Conservation (phyloP, 2,113 vertebrate genomes). For the Diglossa brunneiventris region DNA sequence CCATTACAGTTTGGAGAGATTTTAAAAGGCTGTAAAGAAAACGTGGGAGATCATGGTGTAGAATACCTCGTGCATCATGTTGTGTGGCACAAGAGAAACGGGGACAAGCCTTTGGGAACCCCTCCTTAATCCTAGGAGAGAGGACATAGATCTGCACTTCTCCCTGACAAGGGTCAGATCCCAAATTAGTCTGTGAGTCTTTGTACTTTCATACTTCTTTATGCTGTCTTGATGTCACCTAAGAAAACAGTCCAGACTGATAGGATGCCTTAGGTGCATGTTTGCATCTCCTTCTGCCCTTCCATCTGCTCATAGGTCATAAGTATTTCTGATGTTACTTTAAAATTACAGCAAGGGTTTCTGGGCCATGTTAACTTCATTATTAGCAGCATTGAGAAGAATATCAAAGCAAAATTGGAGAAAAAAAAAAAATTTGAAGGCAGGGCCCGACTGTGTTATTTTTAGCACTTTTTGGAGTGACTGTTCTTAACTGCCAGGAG, state of each 20-base stretch:
- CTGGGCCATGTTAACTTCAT: neutral
- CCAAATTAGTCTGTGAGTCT: neutral
- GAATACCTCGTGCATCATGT: neutral
- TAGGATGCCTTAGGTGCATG: neutral
- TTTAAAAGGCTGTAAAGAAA: neutral
- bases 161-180: neutral
- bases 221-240: neutral
- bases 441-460: conserved; percentile 44
- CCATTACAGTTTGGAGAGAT: neutral
- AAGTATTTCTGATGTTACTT: neutral
- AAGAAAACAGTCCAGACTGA: neutral
- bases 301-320: neutral
- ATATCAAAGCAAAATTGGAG: neutral
- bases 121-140: neutral
- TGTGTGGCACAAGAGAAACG: rapidly evolving
- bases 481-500: conserved; percentile 37
- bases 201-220: neutral
- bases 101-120: neutral
- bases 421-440: neutral
- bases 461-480: conserved; percentile 45
- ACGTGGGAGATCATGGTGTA: neutral
- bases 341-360: neutral
- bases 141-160: neutral
- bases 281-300: neutral
- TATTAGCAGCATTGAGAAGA: neutral